Evolutionary conservation across 2,888 invertebrate genomes (phyloP).

Genomic region (Peribatodes rhomboidaria): DNA sequence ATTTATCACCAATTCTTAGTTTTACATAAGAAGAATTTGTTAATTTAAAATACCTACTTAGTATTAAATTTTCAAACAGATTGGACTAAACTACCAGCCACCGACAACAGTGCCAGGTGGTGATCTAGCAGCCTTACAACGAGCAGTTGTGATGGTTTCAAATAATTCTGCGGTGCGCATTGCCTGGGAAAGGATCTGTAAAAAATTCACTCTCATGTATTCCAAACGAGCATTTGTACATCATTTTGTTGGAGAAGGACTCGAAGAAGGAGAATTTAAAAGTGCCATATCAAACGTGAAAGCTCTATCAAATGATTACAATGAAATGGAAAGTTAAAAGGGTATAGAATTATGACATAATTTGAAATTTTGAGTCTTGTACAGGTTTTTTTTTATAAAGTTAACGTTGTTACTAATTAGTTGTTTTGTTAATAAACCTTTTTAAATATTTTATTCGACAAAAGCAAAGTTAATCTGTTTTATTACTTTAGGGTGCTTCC

Average conservation of each 20-base stretch:
- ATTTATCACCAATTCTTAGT: no score
- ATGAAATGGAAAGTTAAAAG: conserved; percentile 86
- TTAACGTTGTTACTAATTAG: background rate
- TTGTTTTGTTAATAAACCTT: background rate
- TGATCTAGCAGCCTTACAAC: conserved; percentile 90
- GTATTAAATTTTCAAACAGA: conserved; percentile 67
- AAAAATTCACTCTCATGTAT: conserved; percentile 94
- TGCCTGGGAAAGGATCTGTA: conserved; percentile 92
- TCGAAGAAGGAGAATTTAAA: conserved; percentile 89
- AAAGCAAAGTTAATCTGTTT: no score
- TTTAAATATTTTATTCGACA: background rate
- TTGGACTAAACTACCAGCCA: conserved; percentile 91
- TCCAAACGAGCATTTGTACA: conserved; percentile 95
- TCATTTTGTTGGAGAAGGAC: conserved; percentile 92
- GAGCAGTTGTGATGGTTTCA: conserved; percentile 94
- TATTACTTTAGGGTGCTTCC: no score
- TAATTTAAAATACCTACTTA: no score
- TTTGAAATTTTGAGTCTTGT: background rate
- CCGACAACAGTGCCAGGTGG: conserved; percentile 92
- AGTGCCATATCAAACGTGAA: conserved; percentile 88
- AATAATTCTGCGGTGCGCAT: conserved; percentile 92
- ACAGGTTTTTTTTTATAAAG: background rate
- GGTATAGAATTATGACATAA: background rate
- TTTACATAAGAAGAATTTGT: no score
- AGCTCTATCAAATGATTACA: conserved; percentile 89